phyloP scores from a whole-genome alignment of 2,113 vertebrate genomes.

The Larimichthys crocea region DNA sequence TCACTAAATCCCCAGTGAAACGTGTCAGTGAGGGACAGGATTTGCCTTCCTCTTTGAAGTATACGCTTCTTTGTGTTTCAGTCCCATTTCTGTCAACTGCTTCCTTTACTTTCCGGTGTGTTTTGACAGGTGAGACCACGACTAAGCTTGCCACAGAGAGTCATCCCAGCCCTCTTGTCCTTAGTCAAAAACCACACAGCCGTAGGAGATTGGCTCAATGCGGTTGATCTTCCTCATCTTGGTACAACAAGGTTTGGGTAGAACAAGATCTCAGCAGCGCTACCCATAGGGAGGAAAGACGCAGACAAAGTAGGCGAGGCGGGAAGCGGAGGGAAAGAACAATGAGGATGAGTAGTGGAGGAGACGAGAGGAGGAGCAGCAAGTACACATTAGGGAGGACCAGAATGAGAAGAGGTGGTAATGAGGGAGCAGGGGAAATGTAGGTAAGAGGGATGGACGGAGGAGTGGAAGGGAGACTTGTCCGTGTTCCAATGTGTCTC shows the following conservation, averaged over 20 bases:
- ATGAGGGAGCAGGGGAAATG: neutral
- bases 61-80: slow-evolving; percentile 40
- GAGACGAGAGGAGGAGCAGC: slow-evolving; percentile 28
- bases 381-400: slow-evolving; percentile 26
- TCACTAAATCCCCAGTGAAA: slow-evolving; percentile 52
- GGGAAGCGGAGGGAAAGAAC: slow-evolving; percentile 16
- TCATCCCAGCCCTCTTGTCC: slow-evolving; percentile 40
- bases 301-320: slow-evolving; percentile 33
- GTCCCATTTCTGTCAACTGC: slow-evolving; percentile 27
- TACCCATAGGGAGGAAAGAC: slow-evolving; percentile 14
- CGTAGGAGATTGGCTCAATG: neutral
- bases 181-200: neutral
- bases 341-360: slow-evolving; percentile 18
- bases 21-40: slow-evolving; percentile 26
- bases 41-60: slow-evolving; percentile 36
- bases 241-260: slow-evolving; percentile 22
- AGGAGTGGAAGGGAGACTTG: slow-evolving; percentile 5
- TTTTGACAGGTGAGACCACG: slow-evolving; percentile 59
- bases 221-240: slow-evolving; percentile 27
- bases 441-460: neutral
- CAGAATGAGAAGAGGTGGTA: slow-evolving; percentile 30
- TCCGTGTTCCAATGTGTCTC: slow-evolving; percentile 13
- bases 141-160: slow-evolving; percentile 25
- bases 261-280: slow-evolving; percentile 33
- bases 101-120: slow-evolving; percentile 30